Evolutionary conservation across 2,797 vertebrate species (phyloP).

Genomic region (Pseudochirops cupreus): DNA sequence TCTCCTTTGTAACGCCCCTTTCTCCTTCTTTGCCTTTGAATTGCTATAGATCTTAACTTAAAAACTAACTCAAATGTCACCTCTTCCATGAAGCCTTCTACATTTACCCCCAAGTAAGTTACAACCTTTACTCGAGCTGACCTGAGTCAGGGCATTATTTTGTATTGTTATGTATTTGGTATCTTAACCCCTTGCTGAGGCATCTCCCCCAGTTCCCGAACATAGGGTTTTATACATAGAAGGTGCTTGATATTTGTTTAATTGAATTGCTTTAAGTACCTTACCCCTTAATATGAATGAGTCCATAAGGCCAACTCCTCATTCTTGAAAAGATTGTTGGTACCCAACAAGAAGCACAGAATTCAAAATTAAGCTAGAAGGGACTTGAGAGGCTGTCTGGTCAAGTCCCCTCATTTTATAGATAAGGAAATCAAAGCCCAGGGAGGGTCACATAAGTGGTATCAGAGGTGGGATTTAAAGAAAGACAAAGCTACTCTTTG

Average conservation of each 20-base stretch:
- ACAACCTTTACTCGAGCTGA: neutral
- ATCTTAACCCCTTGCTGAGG: neutral
- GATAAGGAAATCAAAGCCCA: neutral
- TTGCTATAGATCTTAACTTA: neutral
- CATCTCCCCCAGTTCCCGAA: neutral
- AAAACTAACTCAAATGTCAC: neutral
- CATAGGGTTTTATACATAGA: neutral
- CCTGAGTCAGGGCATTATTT: neutral
- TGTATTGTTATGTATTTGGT: neutral
- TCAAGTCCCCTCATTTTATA: neutral
- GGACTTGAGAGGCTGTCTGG: neutral
- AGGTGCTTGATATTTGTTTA: neutral
- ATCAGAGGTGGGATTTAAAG: neutral
- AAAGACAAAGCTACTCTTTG: neutral
- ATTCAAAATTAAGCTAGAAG: neutral
- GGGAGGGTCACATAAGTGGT: neutral
- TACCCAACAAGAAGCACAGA: neutral
- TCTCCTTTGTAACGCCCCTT: neutral
- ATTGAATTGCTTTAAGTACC: neutral
- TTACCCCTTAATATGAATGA: neutral
- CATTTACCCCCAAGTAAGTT: neutral
- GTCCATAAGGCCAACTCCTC: neutral
- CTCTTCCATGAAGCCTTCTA: neutral
- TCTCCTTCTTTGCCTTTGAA: neutral
- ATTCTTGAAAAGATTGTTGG: neutral